phyloP scores from a whole-genome alignment of 2,888 invertebrate species.

The Caenorhabditis sp. region DNA sequence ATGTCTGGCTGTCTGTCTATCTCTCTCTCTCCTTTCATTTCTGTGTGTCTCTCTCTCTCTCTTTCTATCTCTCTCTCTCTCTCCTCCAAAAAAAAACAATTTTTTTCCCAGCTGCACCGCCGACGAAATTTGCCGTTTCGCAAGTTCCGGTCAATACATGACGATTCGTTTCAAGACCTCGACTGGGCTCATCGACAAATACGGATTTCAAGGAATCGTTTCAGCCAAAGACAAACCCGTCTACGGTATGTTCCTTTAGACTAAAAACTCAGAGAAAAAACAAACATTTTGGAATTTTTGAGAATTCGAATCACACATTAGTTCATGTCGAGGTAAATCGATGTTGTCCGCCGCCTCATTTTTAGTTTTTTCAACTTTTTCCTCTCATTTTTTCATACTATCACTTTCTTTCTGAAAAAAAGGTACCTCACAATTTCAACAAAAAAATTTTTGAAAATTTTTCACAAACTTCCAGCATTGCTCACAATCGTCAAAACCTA shows the following conservation, averaged over 20 bases:
- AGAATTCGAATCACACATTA: not conserved
- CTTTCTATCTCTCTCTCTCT: no score
- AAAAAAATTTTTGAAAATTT: no score
- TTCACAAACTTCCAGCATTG: conserved; percentile 12
- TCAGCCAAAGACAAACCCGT: conserved; percentile 22
- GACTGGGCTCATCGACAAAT: conserved; percentile 28
- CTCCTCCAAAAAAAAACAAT: not conserved
- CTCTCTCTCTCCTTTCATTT: no score
- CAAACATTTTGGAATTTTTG: not conserved
- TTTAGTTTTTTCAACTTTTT: not conserved
- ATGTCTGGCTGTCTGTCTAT: no score
- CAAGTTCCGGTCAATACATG: conserved; percentile 25
- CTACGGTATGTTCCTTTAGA: conserved; percentile 10
- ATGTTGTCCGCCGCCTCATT: not conserved
- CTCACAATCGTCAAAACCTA: conserved; percentile 1
- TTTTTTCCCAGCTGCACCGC: conserved; percentile 28
- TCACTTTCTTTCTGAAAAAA: not conserved
- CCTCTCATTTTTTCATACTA: not conserved
- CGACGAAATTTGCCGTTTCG: conserved; percentile 24
- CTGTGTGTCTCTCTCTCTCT: no score
- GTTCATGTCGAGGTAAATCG: not conserved
- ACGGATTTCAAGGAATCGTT: conserved; percentile 46
- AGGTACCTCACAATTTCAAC: no score
- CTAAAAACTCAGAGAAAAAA: not conserved
- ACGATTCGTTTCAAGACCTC: conserved; percentile 40